Conservation (phyloP, 1,140 invertebrate genomes). For the Orussus abietinus region DNA sequence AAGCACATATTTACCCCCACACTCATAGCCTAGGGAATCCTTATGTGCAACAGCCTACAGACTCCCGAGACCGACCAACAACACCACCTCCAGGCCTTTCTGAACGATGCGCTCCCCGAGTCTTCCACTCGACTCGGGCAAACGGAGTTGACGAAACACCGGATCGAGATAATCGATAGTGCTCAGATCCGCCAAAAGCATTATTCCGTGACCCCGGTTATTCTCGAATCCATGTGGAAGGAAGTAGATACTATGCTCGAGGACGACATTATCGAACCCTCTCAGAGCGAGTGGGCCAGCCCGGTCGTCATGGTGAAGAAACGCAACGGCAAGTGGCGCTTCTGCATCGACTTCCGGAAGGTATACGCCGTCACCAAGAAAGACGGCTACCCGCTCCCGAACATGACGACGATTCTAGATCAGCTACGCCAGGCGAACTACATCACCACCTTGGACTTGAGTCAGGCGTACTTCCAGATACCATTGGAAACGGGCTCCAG, state of each 20-base stretch:
- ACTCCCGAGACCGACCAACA: not conserved
- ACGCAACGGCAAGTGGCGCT: slow-evolving; percentile 21
- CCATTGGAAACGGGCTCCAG: slow-evolving; percentile 10
- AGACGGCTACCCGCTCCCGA: slow-evolving; percentile 32
- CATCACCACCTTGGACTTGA: slow-evolving; percentile 30
- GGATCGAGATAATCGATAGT: slow-evolving; percentile 25
- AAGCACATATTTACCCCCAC: not conserved
- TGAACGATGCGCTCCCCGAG: not conserved
- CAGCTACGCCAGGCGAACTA: slow-evolving; percentile 16
- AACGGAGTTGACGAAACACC: slow-evolving; percentile 23
- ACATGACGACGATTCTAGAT: slow-evolving; percentile 21
- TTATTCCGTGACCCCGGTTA: slow-evolving; percentile 23
- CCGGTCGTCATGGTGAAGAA: slow-evolving; percentile 32
- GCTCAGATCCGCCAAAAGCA: slow-evolving; percentile 25
- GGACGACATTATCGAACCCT: slow-evolving; percentile 23
- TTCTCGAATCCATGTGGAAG: slow-evolving; percentile 13
- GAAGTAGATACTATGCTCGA: slow-evolving; percentile 27
- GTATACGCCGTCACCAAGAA: slow-evolving; percentile 29
- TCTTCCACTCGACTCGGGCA: slow-evolving; percentile 3
- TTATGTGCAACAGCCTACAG: slow-evolving; percentile 9
- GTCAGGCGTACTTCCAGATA: slow-evolving; percentile 37
- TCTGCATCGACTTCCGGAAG: slow-evolving; percentile 34
- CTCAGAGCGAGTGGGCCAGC: slow-evolving; percentile 24
- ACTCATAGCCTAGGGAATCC: not conserved
- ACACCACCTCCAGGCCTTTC: not conserved